Evolutionary conservation across 1,140 invertebrate species (phyloP), one percentile per base, ranked within the genome.

Genomic region (Calliphora vicina): DNA sequence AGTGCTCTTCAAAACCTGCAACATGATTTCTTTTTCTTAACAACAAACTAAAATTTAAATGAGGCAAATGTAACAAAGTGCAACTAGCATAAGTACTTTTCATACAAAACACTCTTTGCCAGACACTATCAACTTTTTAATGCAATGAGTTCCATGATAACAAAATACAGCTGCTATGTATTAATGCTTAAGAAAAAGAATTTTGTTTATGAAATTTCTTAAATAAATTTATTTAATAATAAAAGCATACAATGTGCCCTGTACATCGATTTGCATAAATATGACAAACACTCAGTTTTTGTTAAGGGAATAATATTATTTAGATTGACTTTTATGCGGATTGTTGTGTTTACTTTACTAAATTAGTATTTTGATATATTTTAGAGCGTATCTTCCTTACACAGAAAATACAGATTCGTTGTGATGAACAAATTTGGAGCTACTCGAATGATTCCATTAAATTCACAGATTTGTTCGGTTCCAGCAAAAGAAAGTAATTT

Each of bases 11-110:
- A 35, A 29, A 20, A 15, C 15, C 13, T 35, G 71, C 20, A 26
- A 26, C 13, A 73, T 74, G 72, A n/a, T 74, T 74, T 35, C 10
- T 5, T 35, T 35, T 71, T 23, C 35, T 10, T 26, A 74, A 27
- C n/a, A 74, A 74, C 72, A 74, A 74, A 27, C 72, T 29, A 17
- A 45, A 43, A 78, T 78, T 78, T 78, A 78, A 78, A 78, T 78
- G n/a, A 78, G 43, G 74, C 35, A 43, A 25, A 76, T 17, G 15
- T 42, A 42, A n/a, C 12, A 35, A 27, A 76, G 29, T 5, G 23
- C 27, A 29, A 76, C 72, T 12, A 27, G 29, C 26, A 35, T 35
- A 1, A n/a, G 26, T 0, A 26, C n/a, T n/a, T n/a, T n/a, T n/a
- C n/a, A n/a, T n/a, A n/a, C n/a, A n/a, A n/a, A n/a, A n/a, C n/a